Evolutionary conservation across 2,113 vertebrate species (phyloP).

Genomic region (Casuarius casuarius): DNA sequence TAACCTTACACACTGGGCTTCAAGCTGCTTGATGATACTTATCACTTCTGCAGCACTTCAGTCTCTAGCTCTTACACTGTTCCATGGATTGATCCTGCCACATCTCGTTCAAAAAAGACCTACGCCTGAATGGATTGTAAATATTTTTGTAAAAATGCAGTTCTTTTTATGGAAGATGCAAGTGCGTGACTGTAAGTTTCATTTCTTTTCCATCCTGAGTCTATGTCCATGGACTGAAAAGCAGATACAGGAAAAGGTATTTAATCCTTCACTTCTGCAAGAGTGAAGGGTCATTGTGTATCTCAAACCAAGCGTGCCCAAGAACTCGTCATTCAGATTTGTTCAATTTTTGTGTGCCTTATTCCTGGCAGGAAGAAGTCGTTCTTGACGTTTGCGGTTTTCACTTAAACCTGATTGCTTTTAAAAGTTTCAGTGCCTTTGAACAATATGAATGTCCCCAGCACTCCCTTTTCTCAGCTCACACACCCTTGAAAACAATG

Average conservation of each 20-base stretch:
- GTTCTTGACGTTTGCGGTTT: background rate
- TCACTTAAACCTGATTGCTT: background rate
- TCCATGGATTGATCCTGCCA: background rate
- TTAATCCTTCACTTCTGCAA: background rate
- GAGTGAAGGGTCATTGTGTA: background rate
- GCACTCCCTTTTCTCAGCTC: background rate
- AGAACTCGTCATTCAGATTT: background rate
- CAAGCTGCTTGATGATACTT: background rate
- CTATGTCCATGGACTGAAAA: background rate
- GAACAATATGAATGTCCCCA: background rate
- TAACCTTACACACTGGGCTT: background rate
- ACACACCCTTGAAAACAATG: background rate
- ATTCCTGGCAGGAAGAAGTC: background rate
- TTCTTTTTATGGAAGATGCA: background rate
- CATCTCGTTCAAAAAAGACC: background rate
- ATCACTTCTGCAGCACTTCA: background rate
- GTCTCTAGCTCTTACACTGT: background rate
- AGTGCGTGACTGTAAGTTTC: background rate
- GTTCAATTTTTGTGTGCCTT: background rate
- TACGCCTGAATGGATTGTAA: background rate
- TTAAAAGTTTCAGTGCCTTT: conserved; percentile 27
- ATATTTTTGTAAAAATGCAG: background rate
- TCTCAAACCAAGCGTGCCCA: background rate
- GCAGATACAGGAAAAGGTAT: background rate
- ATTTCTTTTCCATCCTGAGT: background rate